Conservation (phyloP, 2,888 invertebrate genomes). For the Drosophila bunnanda region DNA sequence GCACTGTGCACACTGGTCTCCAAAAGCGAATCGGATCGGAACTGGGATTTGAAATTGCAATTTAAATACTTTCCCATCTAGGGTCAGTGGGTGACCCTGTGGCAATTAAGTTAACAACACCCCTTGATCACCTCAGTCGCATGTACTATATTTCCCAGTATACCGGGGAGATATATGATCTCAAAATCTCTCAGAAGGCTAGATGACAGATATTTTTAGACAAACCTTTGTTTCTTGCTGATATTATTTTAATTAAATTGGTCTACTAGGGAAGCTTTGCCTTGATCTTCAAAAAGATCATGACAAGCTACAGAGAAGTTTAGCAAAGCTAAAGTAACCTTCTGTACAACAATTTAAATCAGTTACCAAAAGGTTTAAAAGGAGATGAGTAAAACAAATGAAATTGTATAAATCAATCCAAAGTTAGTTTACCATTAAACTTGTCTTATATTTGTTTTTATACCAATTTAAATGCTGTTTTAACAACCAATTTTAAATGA, state of each 20-base stretch:
- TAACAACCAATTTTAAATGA: not conserved
- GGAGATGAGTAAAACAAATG: too few species aligned
- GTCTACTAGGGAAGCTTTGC: not conserved
- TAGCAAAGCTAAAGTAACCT: not conserved
- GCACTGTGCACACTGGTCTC: constrained; percentile 58
- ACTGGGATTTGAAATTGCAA: constrained; percentile 18
- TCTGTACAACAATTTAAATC: not conserved
- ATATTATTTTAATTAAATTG: not conserved
- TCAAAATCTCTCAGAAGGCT: constrained; percentile 5
- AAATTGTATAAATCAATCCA: too few species aligned
- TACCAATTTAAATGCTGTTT: too few species aligned
- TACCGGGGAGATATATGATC: not conserved
- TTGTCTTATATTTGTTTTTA: too few species aligned
- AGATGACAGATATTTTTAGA: constrained; percentile 2
- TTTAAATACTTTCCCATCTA: constrained; percentile 35
- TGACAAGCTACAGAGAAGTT: not conserved
- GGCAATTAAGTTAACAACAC: constrained; percentile 26
- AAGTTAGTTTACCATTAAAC: too few species aligned
- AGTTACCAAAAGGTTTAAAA: not conserved
- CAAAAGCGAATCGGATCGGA: constrained; percentile 20
- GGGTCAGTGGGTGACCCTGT: constrained; percentile 41
- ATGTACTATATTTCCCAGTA: constrained; percentile 5
- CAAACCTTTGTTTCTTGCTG: not conserved
- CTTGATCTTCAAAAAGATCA: not conserved
- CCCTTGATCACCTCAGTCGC: constrained; percentile 6